Evolutionary conservation across 2,113 vertebrate genomes (phyloP).

Genomic region (Ariopsis seemanni): DNA sequence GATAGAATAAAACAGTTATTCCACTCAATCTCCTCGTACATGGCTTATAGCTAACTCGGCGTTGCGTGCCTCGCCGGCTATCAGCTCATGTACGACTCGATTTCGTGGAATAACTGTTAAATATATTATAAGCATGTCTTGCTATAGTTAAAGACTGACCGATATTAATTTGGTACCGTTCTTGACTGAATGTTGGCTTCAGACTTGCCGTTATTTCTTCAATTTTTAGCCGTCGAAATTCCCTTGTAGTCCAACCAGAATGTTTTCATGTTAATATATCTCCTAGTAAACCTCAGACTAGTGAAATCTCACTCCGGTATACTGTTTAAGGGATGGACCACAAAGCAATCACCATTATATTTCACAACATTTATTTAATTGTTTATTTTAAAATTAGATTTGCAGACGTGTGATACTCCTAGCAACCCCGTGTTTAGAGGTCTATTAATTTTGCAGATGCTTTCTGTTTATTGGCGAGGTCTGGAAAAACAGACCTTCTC

Average conservation of each 20-base stretch:
- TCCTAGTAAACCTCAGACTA: constrained; percentile 23
- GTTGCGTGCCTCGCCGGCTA: no score
- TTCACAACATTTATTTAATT: constrained; percentile 41
- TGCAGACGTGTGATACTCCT: constrained; percentile 23
- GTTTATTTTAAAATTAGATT: constrained; percentile 45
- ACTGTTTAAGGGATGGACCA: constrained; percentile 18
- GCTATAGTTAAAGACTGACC: neutral
- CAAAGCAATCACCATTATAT: constrained; percentile 39
- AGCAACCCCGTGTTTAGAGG: constrained; percentile 42
- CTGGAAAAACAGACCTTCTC: constrained; percentile 1
- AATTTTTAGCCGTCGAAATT: neutral
- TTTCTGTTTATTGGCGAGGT: constrained; percentile 56
- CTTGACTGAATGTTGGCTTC: neutral
- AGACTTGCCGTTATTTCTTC: neutral
- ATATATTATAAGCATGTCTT: neutral
- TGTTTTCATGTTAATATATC: neutral
- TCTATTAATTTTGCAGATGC: constrained; percentile 58
- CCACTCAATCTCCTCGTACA: no score
- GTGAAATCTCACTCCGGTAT: constrained; percentile 35
- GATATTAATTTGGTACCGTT: neutral
- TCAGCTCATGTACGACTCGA: no score
- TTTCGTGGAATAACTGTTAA: no score
- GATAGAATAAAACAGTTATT: no score
- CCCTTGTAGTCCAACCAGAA: constrained; percentile 2
- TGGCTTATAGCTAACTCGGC: no score